Conservation (phyloP, 2,888 invertebrate genomes). For the Chrysolina americana region DNA sequence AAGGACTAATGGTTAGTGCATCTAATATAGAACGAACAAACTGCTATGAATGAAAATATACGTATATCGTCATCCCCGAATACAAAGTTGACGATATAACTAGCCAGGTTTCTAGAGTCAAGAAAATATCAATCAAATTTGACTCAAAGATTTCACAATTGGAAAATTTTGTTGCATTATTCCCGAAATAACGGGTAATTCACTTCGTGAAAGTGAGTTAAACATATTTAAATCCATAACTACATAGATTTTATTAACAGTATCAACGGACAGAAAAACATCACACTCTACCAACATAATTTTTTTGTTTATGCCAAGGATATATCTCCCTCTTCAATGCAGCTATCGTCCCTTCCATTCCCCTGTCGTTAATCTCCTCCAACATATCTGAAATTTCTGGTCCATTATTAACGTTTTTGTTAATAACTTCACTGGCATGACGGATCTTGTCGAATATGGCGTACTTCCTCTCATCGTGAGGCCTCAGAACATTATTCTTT, state of each 20-base stretch:
- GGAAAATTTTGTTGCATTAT: too few relatives aligned
- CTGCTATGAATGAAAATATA: too few relatives aligned
- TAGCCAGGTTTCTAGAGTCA: too few relatives aligned
- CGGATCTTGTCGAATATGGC: conserved; percentile 72
- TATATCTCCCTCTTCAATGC: conserved; percentile 45
- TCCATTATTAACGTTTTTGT: conserved; percentile 53
- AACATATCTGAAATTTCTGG: conserved; percentile 65
- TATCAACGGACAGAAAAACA: conserved; percentile 5
- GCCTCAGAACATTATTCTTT: conserved; percentile 77
- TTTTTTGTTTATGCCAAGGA: conserved; percentile 42
- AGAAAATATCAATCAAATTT: too few relatives aligned
- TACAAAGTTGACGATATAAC: too few relatives aligned
- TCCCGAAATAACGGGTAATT: not conserved
- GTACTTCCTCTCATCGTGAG: conserved; percentile 78
- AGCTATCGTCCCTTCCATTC: conserved; percentile 45
- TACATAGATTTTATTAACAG: conserved; percentile 30
- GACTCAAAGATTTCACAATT: too few relatives aligned
- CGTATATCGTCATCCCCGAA: too few relatives aligned
- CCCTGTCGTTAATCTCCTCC: conserved; percentile 59
- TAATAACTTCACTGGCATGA: conserved; percentile 56
- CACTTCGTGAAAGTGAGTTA: not conserved
- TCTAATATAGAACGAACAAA: too few relatives aligned
- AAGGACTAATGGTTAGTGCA: too few relatives aligned
- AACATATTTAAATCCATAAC: not conserved
- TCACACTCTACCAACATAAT: conserved; percentile 39